Evolutionary conservation across 2,888 invertebrate genomes (phyloP), one percentile per base, ranked within the genome.

Genomic region (Synanthedon myopaeformis): DNA sequence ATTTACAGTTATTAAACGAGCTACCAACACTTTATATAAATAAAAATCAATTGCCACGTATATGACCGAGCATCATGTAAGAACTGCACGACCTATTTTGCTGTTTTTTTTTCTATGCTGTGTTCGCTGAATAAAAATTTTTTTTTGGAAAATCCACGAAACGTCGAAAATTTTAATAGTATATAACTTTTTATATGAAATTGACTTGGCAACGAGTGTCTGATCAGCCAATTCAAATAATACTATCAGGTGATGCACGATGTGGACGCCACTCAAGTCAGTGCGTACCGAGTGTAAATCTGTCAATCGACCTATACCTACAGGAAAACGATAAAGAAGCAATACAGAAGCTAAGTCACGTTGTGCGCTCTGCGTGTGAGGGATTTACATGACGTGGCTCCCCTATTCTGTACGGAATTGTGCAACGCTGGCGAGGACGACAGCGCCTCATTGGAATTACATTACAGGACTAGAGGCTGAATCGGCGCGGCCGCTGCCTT

Each of bases 331-430:
- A 59, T 74, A 69, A 80, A 75, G 64, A 65, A 72, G 74, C 67
- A 73, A 78, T 80, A 77, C 70, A 73, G 70, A 68, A 73, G 73
- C 72, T 68, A 63, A 69, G 72, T 80, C 82, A 82, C 83, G 81
- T 79, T 70, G 62, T 58, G 59, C 59, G 61, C 35, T 61, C 56
- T 59, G 61, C 56, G 63, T 63, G 65, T 59, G 65, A 61, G 63
- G 67, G 70, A 70, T 68, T 63, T 65, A 69, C 63, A 71, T 78
- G 79, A 79, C 78, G 73, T 66, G 70, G 65, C 73, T 70, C 75
- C 35, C 73, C 70, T 70, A 61, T 62, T 61, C 65, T 59, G 54
- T 63, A 61, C 65, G 55, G 54, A 56, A 63, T 77, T 77, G 74
- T 73, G 74, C 72, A 75, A 75, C 54, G 53, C 55, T 51, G 51